phyloP scores from a whole-genome alignment of 2,113 vertebrate species.

The Hemibagrus wyckioides region DNA sequence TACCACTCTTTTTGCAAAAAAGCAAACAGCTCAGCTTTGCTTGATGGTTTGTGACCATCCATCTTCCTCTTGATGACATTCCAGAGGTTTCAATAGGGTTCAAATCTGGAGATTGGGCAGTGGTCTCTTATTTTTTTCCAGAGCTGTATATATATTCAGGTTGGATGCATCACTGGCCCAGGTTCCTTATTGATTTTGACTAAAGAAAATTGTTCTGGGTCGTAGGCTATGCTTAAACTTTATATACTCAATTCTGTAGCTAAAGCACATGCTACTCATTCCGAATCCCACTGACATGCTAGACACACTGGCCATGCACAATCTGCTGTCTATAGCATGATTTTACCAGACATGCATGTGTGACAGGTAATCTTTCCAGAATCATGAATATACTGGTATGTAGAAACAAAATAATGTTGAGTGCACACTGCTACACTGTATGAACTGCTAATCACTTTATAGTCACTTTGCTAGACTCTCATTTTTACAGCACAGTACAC shows the following conservation, averaged over 20 bases:
- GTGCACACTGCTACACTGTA: too few relatives aligned
- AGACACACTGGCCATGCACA: neutral
- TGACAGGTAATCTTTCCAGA: neutral
- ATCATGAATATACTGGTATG: neutral
- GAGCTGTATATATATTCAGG: too few relatives aligned
- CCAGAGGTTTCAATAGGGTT: too few relatives aligned
- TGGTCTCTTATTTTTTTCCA: too few relatives aligned
- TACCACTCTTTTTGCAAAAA: too few relatives aligned
- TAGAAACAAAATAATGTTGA: neutral
- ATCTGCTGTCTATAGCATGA: neutral
- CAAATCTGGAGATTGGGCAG: too few relatives aligned
- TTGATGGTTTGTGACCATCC: too few relatives aligned
- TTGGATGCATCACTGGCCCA: too few relatives aligned
- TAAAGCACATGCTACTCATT: neutral
- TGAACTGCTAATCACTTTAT: neutral
- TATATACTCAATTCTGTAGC: neutral
- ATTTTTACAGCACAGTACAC: neutral
- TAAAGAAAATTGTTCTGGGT: neutral
- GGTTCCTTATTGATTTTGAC: neutral
- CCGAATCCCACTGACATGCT: neutral
- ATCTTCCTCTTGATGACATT: too few relatives aligned
- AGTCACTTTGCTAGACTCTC: neutral
- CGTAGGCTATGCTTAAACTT: neutral
- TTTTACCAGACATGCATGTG: neutral
- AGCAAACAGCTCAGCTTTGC: too few relatives aligned